Evolutionary conservation across 2,113 vertebrate species (phyloP), one percentile per base, ranked within the genome.

Genomic region (Dromiciops gliroides): DNA sequence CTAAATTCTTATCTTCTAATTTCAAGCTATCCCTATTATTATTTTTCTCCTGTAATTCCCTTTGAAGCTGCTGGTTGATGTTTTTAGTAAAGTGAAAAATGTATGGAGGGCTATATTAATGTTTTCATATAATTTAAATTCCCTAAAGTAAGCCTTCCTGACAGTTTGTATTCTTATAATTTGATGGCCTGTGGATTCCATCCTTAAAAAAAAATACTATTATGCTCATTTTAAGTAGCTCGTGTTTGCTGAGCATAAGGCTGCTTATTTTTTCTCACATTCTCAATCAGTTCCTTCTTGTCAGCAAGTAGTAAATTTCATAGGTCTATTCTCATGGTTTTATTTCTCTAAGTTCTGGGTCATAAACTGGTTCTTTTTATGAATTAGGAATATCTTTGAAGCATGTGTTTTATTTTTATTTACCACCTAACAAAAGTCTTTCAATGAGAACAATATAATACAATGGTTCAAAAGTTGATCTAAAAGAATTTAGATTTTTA

Each of bases 401-500:
- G 48, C 10, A 52, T 37, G 50, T 25, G n/a, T 44, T 92, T 53
- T 24, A 48, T 60, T 95, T 49, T 88, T 50, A 90, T 56, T 94
- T 92, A 26, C 48, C 89, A 31, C 22, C 14, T 51, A 25, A 31
- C 1, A 56, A 49, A 90, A 90, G 24, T 92, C 89, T 96, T 92
- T 94, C 47, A 92, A 92, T 94, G 49, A 44, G 90, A 92, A 92
- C 44, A 90, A 49, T 19, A 10, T 48, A 88, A 5, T 92, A 75
- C 28, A 92, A 1, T 67, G 31, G 75, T 95, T 97, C 47, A 96
- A 92, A 92, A 12, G 49, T 44, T 90, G 48, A 6, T 92, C 47
- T 90, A 88, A 56, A 51, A 75, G 37, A 60, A 10, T 28, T 53
- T 91, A 44, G 5, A 56, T 53, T 92, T 90, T 83, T 94, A 0